phyloP scores from a whole-genome alignment of 2,113 vertebrate genomes.

The Microcebus tavaratra region DNA sequence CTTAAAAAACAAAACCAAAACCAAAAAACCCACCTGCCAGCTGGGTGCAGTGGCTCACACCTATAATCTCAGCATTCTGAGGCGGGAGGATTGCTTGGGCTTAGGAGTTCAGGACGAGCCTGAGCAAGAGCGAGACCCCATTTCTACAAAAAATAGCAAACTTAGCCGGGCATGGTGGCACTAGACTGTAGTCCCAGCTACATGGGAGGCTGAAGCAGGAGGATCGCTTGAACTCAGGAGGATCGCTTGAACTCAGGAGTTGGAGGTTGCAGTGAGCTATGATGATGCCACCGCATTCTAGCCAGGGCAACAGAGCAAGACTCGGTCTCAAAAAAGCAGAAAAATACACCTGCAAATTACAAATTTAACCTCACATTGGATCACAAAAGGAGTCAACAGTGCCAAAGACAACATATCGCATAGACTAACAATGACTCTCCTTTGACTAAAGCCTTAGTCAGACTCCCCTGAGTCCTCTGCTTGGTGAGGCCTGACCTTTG shows the following conservation, averaged over 20 bases:
- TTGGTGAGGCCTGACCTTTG: not conserved
- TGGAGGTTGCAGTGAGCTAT: not conserved
- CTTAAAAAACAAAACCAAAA: too few relatives aligned
- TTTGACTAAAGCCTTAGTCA: not conserved
- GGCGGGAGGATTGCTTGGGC: not conserved
- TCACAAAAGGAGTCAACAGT: not conserved
- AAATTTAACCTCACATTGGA: not conserved
- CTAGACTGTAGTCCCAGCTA: not conserved
- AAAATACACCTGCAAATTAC: not conserved
- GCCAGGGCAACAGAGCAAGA: too few relatives aligned
- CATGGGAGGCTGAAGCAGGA: not conserved
- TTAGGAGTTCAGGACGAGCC: not conserved
- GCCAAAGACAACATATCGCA: not conserved
- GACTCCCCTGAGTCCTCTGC: not conserved
- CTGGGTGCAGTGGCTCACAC: not conserved
- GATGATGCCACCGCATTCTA: not conserved
- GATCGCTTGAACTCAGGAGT: not conserved
- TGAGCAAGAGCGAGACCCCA: not conserved
- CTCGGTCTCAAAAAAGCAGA: not conserved
- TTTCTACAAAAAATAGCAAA: not conserved
- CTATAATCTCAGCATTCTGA: not conserved
- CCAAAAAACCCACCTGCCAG: too few relatives aligned
- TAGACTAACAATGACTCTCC: not conserved
- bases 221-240: not conserved
- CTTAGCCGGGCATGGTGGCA: not conserved